Base-by-base conservation (phyloP, 2,888 invertebrate species). In the Prenolepis imparis region DNA sequence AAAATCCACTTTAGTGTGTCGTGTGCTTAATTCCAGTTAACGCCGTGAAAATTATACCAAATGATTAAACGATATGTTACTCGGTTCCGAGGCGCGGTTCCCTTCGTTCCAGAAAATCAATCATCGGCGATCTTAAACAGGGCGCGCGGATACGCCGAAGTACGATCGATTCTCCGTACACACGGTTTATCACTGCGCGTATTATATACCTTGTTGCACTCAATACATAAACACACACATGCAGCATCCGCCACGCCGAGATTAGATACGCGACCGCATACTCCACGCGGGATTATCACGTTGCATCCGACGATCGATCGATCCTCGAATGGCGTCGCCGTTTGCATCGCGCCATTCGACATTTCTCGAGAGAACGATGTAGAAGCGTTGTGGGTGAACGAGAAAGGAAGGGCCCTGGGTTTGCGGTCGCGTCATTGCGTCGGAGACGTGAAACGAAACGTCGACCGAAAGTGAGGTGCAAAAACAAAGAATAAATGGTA, bases 181-280 rank as follows among this genome's bases (percentile, higher is more conserved):
- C 83, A 70, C 83, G 61, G 77, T 80, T 88, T 89, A 90, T 90
- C 87, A 81, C 41, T 32, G 77, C 82, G 84, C 67, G 74, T 77
- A 70, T 67, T 80, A 63, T 81, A 82, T 70, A 57, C 78, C 68
- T 15, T 52, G 52, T 81, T 55, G 73, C 72, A 83, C 57, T 63
- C 82, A 70, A 70, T 52, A 52, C n/a, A 52, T 52, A 52, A 52
- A 52, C 52, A 52, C 1, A 48, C 48, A 52, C 8, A 52, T 1
- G n/a, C n/a, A 8, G 73, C 82, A 82, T 83, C 82, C 83, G 73
- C 55, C 84, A 55, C 66, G 75, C 67, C 72, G 67, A 87, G 90
- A 89, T 87, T 88, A 88, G 87, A 86, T 85, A 86, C 85, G 66
- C 81, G 68, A 41, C 64, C 48, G 82, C 82, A 77, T 70, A 57